These are phyloP conservation scores for Coreoperca whiteheadi DNA, from an alignment of 2,113 vertebrate species.

Conservation along the genomic window DNA sequence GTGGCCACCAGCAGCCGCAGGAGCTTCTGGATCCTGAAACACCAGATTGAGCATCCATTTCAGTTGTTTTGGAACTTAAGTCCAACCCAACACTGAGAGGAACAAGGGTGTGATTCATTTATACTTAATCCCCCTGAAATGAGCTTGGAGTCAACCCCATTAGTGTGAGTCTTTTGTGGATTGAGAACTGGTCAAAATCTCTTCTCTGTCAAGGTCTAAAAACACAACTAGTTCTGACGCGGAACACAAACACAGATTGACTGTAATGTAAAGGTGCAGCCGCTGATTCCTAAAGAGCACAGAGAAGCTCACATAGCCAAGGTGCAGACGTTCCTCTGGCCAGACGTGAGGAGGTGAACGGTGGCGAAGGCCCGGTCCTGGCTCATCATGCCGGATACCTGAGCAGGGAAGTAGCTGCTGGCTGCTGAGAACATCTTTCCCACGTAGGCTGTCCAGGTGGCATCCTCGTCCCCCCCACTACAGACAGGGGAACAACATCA, in stretches of 20 bases:
- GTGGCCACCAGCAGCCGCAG: conserved; percentile 93
- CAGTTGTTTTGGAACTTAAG: background rate
- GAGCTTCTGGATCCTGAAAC: conserved; percentile 94
- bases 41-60: background rate
- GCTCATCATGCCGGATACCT: conserved; percentile 96
- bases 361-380: conserved; percentile 97
- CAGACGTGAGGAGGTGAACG: conserved; percentile 87
- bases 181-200: background rate
- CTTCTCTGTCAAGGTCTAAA: background rate
- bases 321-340: conserved; percentile 91
- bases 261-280: background rate
- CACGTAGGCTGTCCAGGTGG: conserved; percentile 92
- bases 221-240: background rate
- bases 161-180: background rate
- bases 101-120: background rate
- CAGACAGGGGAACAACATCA: background rate
- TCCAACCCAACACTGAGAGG: background rate
- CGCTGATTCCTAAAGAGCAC: background rate
- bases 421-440: conserved; percentile 97
- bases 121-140: background rate
- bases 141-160: background rate
- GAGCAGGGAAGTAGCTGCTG: conserved; percentile 95
- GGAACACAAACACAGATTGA: background rate
- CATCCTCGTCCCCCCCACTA: conserved; percentile 88
- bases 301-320: conserved; percentile 87